These are phyloP conservation scores for Dioctria rufipes DNA, from an alignment of 2,888 invertebrate species.

Conservation along the genomic window DNA sequence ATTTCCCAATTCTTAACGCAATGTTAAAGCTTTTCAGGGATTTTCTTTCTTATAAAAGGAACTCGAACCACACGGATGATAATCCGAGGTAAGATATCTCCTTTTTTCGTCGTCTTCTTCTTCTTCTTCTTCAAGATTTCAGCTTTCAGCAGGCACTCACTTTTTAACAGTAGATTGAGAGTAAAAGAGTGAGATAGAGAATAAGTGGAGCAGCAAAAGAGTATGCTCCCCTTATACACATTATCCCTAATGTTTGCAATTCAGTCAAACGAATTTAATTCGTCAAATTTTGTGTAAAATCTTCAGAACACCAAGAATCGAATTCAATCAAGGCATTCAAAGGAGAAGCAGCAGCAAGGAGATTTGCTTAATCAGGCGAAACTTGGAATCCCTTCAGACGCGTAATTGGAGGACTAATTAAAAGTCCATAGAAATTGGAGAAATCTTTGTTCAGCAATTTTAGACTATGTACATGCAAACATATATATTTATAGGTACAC, in stretches of 20 bases:
- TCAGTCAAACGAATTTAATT: slow-evolving; percentile 45
- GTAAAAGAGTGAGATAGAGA: neutral
- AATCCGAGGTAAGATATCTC: neutral
- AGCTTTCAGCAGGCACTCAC: too few relatives aligned
- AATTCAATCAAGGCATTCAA: slow-evolving; percentile 32
- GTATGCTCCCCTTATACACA: slow-evolving; percentile 23
- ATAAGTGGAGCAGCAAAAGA: slow-evolving; percentile 4
- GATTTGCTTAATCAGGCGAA: slow-evolving; percentile 51
- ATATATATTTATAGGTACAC: too few relatives aligned
- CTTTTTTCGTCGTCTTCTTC: too few relatives aligned
- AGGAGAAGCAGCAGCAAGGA: neutral
- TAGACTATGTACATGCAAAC: neutral
- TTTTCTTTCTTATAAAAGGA: neutral
- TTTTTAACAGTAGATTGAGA: neutral
- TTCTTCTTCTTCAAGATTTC: too few relatives aligned
- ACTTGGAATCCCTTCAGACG: slow-evolving; percentile 37
- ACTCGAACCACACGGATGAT: neutral
- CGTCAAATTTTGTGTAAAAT: slow-evolving; percentile 46
- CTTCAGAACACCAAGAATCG: slow-evolving; percentile 8
- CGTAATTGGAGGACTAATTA: slow-evolving; percentile 53
- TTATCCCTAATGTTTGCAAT: slow-evolving; percentile 42
- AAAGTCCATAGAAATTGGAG: slow-evolving; percentile 40
- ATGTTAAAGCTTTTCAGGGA: neutral
- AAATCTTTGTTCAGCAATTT: slow-evolving; percentile 45
- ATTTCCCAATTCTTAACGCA: neutral